phyloP scores from a whole-genome alignment of 2,888 invertebrate genomes.

The Pammene aurita region DNA sequence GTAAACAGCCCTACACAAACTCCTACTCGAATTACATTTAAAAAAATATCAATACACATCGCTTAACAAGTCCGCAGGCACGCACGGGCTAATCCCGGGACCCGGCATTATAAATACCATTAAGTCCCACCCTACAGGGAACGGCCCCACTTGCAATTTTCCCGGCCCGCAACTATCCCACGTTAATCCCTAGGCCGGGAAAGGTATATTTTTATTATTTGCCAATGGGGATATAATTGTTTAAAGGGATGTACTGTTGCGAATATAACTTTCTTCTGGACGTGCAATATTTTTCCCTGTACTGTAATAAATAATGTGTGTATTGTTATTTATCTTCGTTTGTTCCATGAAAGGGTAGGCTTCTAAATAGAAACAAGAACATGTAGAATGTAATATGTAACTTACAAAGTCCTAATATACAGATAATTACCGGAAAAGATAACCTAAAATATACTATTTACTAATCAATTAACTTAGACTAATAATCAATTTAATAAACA shows the following conservation, averaged over 20 bases:
- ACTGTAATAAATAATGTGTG: background rate
- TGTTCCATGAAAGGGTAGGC: background rate
- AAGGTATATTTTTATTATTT: conserved; percentile 67
- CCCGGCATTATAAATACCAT: conserved; percentile 74
- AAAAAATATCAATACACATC: conserved; percentile 46
- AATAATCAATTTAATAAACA: too few relatives aligned
- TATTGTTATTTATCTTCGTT: conserved; percentile 5
- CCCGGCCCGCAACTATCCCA: conserved; percentile 69
- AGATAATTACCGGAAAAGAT: too few relatives aligned
- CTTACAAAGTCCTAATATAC: too few relatives aligned
- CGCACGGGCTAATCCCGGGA: conserved; percentile 62
- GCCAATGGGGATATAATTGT: conserved; percentile 66
- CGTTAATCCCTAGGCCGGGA: conserved; percentile 66
- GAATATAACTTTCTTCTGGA: background rate
- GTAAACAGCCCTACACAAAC: conserved; percentile 12
- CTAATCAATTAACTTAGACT: too few relatives aligned
- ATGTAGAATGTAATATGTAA: background rate
- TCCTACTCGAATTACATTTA: conserved; percentile 11
- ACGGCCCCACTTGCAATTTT: conserved; percentile 61
- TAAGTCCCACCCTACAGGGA: conserved; percentile 50
- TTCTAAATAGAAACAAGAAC: background rate
- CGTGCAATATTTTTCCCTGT: conserved; percentile 2
- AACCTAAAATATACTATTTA: too few relatives aligned
- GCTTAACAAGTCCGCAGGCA: conserved; percentile 51
- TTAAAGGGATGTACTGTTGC: conserved; percentile 46